Evolutionary conservation across 2,113 vertebrate species (phyloP).

Genomic region (Podilymbus podiceps): DNA sequence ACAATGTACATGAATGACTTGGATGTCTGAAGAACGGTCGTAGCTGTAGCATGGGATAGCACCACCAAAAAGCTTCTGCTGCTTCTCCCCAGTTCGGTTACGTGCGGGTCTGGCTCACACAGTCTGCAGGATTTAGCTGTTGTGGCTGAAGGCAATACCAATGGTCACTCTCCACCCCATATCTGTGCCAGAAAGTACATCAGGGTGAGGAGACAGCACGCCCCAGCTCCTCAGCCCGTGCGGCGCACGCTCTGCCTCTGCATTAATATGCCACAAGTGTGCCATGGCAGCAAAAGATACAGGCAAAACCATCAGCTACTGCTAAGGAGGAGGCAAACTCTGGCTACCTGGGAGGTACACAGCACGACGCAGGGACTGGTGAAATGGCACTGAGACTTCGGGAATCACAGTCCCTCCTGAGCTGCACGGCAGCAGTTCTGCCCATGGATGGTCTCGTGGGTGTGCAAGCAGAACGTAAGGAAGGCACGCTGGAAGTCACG

Average conservation of each 20-base stretch:
- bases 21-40: neutral
- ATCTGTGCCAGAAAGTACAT: neutral
- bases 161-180: neutral
- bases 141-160: neutral
- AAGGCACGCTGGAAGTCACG: neutral
- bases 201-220: neutral
- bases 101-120: neutral
- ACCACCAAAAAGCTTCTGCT: neutral
- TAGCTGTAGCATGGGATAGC: neutral
- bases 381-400: neutral
- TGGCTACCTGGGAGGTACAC: neutral
- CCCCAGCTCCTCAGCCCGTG: neutral
- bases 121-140: neutral
- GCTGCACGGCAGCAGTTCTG: neutral
- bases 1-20: neutral
- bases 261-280: neutral
- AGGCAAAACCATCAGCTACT: neutral
- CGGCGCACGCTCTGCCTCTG: neutral
- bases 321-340: neutral
- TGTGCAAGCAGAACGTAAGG: neutral
- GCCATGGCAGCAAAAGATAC: neutral
- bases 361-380: neutral
- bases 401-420: neutral
- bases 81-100: neutral
- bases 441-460: fast-evolving